Evolutionary conservation across 2,888 invertebrate species (phyloP), one percentile per base, ranked within the genome.

Genomic region (Eristalis tenax): DNA sequence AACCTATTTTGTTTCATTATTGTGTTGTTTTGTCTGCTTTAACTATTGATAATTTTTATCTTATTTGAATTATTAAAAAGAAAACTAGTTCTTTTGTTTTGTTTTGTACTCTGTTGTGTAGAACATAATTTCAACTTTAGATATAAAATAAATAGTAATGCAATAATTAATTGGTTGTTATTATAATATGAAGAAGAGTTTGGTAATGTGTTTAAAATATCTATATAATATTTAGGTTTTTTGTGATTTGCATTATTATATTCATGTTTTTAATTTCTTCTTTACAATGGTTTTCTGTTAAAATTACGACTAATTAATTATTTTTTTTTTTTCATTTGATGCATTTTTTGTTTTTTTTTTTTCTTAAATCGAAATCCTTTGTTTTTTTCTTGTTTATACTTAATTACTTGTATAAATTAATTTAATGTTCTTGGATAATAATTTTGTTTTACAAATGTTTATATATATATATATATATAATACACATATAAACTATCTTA

Each of bases 71-170:
- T 84, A 79, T 82, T 78, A 83, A 83, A 83, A 83, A 86, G 75
- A 86, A 89, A 83, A 86, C 83, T 87, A 70, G 80, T 87, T 86
- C 82, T 89, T 83, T 86, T 79, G 81, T 79, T 87, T 40, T 75
- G 70, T 81, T 85, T 80, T 88, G 88, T 84, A 85, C 84, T 84
- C 82, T 85, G 80, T 66, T 81, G 84, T 88, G 81, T 86, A 86
- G 65, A 86, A 86, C 78, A 86, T 86, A 83, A 86, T 82, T 86
- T 86, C 86, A 86, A 83, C 75, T 74, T 86, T 79, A 86, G 86
- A 83, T 83, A 86, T 86, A 82, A 86, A 83, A 87, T 87, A 87
- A 83, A 83, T 83, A 87, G 76, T 87, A 76, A 87, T 87, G 83
- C 75, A 76, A 69, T 83, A 83, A 83, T 83, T 83, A 79, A 83